Percentiles rank a stretch among this genome's conserved stretches.
Conservation (phyloP, 2,797 vertebrate species). For the Acrocephalus scirpaceus region DNA sequence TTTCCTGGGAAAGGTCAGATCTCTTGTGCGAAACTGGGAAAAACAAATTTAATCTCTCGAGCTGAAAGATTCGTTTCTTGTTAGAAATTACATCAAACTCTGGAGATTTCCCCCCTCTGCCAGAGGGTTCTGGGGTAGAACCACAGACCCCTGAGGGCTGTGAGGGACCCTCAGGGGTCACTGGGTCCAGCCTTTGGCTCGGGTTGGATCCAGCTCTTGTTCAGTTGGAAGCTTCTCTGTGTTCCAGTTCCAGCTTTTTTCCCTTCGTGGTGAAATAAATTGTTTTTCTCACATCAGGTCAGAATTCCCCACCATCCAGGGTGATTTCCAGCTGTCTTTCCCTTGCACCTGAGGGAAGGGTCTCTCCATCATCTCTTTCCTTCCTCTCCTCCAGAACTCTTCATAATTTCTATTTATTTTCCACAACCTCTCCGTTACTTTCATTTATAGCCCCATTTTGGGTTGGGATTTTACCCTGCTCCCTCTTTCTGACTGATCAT, state of each 20-base stretch:
- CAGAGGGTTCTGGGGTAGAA: not conserved
- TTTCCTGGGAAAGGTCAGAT: not conserved
- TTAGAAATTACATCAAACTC: not conserved
- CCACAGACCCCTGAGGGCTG: not conserved
- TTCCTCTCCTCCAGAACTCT: not conserved
- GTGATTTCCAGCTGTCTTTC: not conserved
- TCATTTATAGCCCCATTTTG: not conserved
- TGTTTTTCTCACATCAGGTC: accelerated
- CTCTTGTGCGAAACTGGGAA: not conserved
- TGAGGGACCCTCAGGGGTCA: not conserved
- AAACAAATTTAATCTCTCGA: not conserved
- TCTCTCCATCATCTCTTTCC: not conserved
- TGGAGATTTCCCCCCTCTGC: not conserved
- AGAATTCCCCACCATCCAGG: not conserved
- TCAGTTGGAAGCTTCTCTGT: not conserved
- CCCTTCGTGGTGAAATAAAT: not conserved
- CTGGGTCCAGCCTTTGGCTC: not conserved
- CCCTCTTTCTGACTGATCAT: not conserved
- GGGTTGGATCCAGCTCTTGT: not conserved
- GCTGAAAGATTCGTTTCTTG: not conserved
- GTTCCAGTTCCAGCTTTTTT: not conserved
- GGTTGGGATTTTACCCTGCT: not conserved
- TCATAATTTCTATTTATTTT: not conserved
- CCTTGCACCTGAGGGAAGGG: not conserved
- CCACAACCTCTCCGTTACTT: not conserved